A percentile compares a stretch with the other conserved stretches of the same genome.
phyloP scores from a whole-genome alignment of 2,888 invertebrate species.

The Nomada ruficornis region DNA sequence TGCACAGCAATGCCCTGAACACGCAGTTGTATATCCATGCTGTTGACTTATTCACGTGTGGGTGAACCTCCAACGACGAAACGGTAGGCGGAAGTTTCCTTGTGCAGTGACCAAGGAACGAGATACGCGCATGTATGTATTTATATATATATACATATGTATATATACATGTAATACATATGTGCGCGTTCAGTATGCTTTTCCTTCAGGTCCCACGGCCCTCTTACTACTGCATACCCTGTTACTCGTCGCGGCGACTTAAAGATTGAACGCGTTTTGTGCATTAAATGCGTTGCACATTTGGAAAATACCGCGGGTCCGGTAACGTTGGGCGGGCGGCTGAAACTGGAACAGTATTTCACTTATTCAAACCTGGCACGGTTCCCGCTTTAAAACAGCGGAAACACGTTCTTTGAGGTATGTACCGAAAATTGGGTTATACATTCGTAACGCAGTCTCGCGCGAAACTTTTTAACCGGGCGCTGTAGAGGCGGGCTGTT shows the following conservation, averaged over 20 bases:
- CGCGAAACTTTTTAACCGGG: conserved; percentile 18
- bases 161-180: background rate
- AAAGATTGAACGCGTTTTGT: conserved; percentile 31
- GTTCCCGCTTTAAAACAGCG: conserved; percentile 22
- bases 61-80: conserved; percentile 55
- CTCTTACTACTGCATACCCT: background rate
- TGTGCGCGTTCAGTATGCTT: background rate
- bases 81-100: conserved; percentile 67
- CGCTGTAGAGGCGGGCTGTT: background rate
- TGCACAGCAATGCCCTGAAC: conserved; percentile 52
- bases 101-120: conserved; percentile 35
- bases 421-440: conserved; percentile 17
- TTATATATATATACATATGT: background rate
- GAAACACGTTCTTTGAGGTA: background rate
- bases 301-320: background rate
- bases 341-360: conserved; percentile 1
- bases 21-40: conserved; percentile 57
- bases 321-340: background rate
- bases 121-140: conserved; percentile 14
- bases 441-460: conserved; percentile 19
- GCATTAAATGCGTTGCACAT: conserved; percentile 21
- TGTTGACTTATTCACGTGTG: conserved; percentile 68
- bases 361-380: conserved; percentile 32
- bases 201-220: conserved; percentile 12
- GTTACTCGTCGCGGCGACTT: background rate